A percentile compares a stretch with the other conserved stretches of the same genome.
phyloP scores from a whole-genome alignment of 2,113 vertebrate species.

The Paratilapia polleni region DNA sequence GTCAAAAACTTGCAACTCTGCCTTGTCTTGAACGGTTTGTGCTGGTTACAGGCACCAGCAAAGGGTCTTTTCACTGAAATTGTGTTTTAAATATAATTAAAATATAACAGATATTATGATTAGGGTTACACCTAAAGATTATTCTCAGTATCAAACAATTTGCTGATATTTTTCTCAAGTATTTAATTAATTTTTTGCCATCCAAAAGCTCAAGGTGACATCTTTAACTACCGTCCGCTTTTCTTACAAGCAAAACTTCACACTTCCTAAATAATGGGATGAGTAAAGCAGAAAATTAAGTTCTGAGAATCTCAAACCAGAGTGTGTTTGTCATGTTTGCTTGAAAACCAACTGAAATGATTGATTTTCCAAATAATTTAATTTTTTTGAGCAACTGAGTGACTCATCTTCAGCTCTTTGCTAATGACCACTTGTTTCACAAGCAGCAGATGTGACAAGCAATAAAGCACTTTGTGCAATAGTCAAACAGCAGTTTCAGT shows the following conservation, averaged over 20 bases:
- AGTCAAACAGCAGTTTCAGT: background rate
- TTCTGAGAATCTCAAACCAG: background rate
- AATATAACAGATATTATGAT: background rate
- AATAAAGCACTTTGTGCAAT: background rate
- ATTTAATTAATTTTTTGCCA: background rate
- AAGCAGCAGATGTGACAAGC: background rate
- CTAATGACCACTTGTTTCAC: background rate
- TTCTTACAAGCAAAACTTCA: background rate
- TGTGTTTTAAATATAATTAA: background rate
- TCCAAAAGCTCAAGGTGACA: background rate
- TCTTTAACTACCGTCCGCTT: background rate
- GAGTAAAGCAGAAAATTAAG: background rate
- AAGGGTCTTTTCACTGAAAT: background rate
- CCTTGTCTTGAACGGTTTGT: background rate
- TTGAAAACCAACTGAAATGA: background rate
- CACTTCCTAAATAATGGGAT: background rate
- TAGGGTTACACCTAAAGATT: background rate
- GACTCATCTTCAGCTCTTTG: constrained; percentile 3
- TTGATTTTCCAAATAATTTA: background rate
- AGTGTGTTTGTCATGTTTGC: background rate
- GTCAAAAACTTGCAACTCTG: background rate
- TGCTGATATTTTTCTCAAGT: background rate
- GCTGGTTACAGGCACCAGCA: background rate
- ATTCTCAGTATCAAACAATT: background rate
- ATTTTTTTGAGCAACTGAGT: background rate